phyloP scores from a whole-genome alignment of 2,888 invertebrate genomes.

The Melinaea menophilus region DNA sequence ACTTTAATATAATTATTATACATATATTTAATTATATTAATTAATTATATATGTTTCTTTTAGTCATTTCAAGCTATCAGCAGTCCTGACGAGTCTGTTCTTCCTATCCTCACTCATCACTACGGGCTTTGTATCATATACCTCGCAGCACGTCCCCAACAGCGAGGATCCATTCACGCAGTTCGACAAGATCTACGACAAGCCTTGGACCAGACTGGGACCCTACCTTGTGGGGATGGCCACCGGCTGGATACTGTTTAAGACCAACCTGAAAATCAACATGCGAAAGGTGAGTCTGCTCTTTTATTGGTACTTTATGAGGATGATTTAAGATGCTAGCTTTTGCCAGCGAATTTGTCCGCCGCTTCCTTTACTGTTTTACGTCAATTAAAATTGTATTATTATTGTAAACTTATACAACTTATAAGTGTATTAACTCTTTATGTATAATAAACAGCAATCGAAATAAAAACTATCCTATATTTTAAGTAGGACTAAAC shows the following conservation, averaged over 20 bases:
- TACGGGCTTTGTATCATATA: slow-evolving; percentile 88
- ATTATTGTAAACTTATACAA: too few species aligned
- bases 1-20: neutral
- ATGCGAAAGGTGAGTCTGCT: slow-evolving; percentile 80
- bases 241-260: slow-evolving; percentile 89
- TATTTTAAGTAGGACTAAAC: too few species aligned
- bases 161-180: slow-evolving; percentile 89
- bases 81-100: slow-evolving; percentile 80
- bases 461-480: too few species aligned
- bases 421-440: too few species aligned
- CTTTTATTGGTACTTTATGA: too few species aligned
- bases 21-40: neutral
- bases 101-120: slow-evolving; percentile 87
- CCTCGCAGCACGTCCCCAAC: slow-evolving; percentile 86
- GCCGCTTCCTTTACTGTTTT: too few species aligned
- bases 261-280: slow-evolving; percentile 86
- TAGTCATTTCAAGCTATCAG: slow-evolving; percentile 88
- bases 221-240: slow-evolving; percentile 92
- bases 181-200: slow-evolving; percentile 93
- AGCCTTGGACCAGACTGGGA: slow-evolving; percentile 91
- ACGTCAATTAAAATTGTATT: too few species aligned
- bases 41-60: slow-evolving; percentile 28
- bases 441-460: too few species aligned
- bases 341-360: too few species aligned
- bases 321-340: too few species aligned